These are phyloP conservation scores for Pseudorhombus dupliciocellatus DNA, from an alignment of 2,113 vertebrate species.

Conservation along the genomic window DNA sequence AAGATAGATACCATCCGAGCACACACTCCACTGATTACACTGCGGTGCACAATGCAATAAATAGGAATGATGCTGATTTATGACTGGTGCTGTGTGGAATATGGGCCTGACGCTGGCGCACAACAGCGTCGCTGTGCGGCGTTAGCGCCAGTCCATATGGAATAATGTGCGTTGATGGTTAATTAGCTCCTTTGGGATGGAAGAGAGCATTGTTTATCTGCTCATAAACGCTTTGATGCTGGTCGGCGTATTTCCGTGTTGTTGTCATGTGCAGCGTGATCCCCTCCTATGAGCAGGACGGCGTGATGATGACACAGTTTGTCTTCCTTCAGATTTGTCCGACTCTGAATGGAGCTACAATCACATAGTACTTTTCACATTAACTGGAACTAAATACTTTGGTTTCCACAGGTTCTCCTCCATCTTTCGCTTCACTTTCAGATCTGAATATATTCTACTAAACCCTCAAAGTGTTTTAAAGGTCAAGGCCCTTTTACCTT, in stretches of 20 bases:
- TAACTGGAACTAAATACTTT: no score
- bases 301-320: no score
- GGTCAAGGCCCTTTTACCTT: no score
- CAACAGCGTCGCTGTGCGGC: neutral
- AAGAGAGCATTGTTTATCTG: neutral
- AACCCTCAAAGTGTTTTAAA: no score
- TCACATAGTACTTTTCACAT: no score
- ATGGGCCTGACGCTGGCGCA: neutral
- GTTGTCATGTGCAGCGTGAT: neutral
- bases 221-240: neutral
- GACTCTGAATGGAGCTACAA: neutral
- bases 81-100: neutral
- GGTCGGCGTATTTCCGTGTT: neutral
- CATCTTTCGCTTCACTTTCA: no score
- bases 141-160: neutral
- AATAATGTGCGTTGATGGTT: neutral
- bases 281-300: neutral
- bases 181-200: neutral
- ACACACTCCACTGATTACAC: neutral
- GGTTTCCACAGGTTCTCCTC: no score
- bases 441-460: no score
- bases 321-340: no score
- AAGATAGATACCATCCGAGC: neutral
- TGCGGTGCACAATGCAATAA: neutral
- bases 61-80: neutral